A percentile compares a stretch with the other conserved stretches of the same genome.
Conservation (phyloP, 1,140 invertebrate genomes). For the Lerema accius region DNA sequence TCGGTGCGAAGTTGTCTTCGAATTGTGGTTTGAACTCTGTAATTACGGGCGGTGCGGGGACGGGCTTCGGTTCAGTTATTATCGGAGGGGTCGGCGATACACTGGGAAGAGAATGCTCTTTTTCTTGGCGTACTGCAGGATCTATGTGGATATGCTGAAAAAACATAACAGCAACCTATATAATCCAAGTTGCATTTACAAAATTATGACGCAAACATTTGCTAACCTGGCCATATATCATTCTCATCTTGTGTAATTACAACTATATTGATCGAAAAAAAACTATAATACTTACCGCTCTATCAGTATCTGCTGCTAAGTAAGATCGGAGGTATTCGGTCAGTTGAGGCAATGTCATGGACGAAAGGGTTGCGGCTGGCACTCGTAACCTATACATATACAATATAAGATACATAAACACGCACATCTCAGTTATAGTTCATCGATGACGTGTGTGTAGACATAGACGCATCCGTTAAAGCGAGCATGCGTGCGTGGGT, state of each 20-base stretch:
- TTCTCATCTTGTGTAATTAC: too few species aligned
- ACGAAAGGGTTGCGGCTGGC: constrained; percentile 89
- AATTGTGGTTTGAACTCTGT: constrained; percentile 80
- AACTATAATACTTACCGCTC: constrained; percentile 51
- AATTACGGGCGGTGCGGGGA: constrained; percentile 31
- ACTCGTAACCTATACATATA: constrained; percentile 86
- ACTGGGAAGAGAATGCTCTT: constrained; percentile 47
- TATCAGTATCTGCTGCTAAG: constrained; percentile 80
- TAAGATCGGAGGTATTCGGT: constrained; percentile 89
- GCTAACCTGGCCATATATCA: too few species aligned
- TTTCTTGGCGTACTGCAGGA: constrained; percentile 48
- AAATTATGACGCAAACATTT: too few species aligned
- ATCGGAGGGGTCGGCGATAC: constrained; percentile 39
- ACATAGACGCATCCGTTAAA: too few species aligned
- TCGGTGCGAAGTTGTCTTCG: constrained; percentile 83
- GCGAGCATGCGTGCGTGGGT: too few species aligned
- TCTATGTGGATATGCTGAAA: constrained; percentile 73
- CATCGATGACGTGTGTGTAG: too few species aligned
- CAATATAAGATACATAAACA: too few species aligned
- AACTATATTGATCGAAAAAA: too few species aligned
- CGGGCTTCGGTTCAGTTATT: constrained; percentile 36
- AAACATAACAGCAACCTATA: background rate
- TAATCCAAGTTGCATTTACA: too few species aligned
- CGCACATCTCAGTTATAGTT: too few species aligned
- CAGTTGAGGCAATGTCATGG: constrained; percentile 92